These are phyloP conservation scores for Leucoptera coffeella DNA, from an alignment of 2,888 invertebrate species.

Conservation along the genomic window DNA sequence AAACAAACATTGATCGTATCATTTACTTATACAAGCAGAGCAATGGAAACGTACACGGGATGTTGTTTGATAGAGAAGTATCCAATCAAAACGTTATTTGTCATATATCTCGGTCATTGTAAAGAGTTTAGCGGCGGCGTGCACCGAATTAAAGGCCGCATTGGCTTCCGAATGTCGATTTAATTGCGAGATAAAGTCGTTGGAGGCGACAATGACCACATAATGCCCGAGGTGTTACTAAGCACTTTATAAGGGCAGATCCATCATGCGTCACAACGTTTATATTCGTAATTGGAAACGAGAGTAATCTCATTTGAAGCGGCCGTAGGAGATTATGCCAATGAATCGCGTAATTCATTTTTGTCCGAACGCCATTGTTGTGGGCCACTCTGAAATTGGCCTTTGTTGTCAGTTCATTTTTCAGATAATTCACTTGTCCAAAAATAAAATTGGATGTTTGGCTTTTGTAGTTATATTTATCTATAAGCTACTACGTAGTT, in stretches of 20 bases:
- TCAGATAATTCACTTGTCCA: too few species aligned
- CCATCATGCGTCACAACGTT: too few species aligned
- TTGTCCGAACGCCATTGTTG: neutral
- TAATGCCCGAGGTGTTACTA: slow-evolving; percentile 43
- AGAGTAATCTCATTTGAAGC: too few species aligned
- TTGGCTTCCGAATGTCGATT: slow-evolving; percentile 51
- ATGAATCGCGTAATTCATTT: slow-evolving; percentile 1
- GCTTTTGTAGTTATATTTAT: too few species aligned
- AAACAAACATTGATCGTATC: too few species aligned
- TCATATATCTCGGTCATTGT: slow-evolving; percentile 45
- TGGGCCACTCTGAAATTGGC: too few species aligned
- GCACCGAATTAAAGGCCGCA: slow-evolving; percentile 38
- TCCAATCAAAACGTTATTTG: slow-evolving; percentile 51
- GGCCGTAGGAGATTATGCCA: too few species aligned
- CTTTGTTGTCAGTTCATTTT: too few species aligned
- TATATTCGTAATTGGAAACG: slow-evolving; percentile 21
- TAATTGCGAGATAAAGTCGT: slow-evolving; percentile 50
- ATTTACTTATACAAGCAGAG: slow-evolving; percentile 1
- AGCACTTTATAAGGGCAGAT: slow-evolving; percentile 23
- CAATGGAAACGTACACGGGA: slow-evolving; percentile 10
- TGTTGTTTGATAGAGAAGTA: slow-evolving; percentile 18
- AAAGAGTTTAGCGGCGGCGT: slow-evolving; percentile 35
- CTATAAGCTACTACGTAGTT: too few species aligned
- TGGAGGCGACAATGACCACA: slow-evolving; percentile 26
- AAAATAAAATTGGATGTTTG: too few species aligned